Percentiles rank a stretch among this genome's conserved stretches.
Evolutionary conservation across 2,797 vertebrate genomes (phyloP).

Genomic region (Poecilia picta): DNA sequence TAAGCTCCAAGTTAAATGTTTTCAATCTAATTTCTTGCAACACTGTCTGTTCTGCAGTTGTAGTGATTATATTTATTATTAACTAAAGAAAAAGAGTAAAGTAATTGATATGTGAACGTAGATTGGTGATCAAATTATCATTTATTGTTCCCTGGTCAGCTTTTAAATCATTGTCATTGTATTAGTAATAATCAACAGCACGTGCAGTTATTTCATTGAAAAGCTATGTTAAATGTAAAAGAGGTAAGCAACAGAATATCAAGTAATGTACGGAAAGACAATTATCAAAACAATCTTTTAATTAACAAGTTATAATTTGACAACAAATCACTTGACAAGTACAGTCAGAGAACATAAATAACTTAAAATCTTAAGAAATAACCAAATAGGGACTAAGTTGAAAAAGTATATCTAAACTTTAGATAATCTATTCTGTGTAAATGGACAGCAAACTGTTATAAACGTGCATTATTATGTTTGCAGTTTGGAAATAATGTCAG

Average conservation of each 20-base stretch:
- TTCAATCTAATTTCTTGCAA: not conserved
- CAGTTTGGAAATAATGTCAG: slow-evolving; percentile 4
- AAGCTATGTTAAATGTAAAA: not conserved
- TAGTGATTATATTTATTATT: not conserved
- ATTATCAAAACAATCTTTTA: not conserved
- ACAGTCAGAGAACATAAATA: not conserved
- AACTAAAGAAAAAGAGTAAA: not conserved
- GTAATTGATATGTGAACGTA: not conserved
- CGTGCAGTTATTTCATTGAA: not conserved
- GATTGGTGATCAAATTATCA: not conserved
- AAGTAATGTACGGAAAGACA: not conserved
- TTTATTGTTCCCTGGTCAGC: not conserved
- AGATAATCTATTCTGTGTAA: not conserved
- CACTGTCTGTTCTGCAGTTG: not conserved
- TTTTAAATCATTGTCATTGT: not conserved
- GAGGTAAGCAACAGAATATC: not conserved
- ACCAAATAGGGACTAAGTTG: not conserved
- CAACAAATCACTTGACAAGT: not conserved
- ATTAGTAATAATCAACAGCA: not conserved
- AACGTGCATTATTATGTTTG: not conserved
- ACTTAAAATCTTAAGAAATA: not conserved
- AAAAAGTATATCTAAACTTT: not conserved
- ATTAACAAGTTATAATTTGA: not conserved
- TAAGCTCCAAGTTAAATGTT: not conserved
- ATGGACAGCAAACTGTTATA: not conserved